Evolutionary conservation across 2,113 vertebrate genomes (phyloP).

Genomic region (Grus americana): DNA sequence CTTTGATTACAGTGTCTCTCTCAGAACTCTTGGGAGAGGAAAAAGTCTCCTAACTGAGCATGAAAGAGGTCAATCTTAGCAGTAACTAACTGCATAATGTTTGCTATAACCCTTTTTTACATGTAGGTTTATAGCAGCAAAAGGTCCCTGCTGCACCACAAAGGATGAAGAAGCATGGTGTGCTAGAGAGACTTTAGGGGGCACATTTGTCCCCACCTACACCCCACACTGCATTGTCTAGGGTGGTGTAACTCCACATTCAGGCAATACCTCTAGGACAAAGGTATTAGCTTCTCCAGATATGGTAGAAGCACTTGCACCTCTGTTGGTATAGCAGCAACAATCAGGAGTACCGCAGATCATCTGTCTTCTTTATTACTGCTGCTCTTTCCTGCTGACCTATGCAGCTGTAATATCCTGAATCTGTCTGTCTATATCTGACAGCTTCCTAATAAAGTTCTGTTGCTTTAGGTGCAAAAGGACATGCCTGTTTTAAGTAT

Average conservation of each 20-base stretch:
- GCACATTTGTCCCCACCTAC: neutral
- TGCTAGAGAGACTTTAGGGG: neutral
- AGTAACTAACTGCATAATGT: neutral
- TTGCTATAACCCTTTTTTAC: neutral
- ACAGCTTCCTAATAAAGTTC: constrained; percentile 12
- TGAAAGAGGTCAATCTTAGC: neutral
- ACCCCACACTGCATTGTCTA: neutral
- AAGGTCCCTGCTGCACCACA: neutral
- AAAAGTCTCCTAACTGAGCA: neutral
- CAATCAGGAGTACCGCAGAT: neutral
- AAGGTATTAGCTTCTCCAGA: neutral
- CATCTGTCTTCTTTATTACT: constrained; percentile 30
- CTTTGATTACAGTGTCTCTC: neutral
- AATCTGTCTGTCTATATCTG: neutral
- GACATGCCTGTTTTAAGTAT: neutral
- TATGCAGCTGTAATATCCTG: neutral
- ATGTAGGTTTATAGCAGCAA: neutral
- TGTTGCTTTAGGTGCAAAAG: neutral
- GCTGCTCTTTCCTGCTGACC: neutral
- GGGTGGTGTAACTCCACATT: neutral
- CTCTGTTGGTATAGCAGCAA: neutral
- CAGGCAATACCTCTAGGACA: neutral
- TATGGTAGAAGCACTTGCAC: neutral
- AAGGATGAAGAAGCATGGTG: neutral
- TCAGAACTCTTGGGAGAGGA: neutral